Base-by-base conservation (phyloP, 1,140 invertebrate genomes). In the Halictus rubicundus region DNA sequence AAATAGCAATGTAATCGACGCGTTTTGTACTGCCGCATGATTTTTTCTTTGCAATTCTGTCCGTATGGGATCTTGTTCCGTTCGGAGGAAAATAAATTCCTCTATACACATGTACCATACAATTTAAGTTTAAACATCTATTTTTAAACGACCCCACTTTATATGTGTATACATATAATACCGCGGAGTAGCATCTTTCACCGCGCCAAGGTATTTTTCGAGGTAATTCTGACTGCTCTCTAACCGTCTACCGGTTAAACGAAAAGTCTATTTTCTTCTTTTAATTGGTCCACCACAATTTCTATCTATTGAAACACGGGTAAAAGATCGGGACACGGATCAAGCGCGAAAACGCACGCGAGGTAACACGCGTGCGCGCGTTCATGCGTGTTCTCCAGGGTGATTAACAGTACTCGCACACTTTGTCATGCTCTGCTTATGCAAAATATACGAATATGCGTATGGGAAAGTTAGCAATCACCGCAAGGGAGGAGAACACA, bases 71-170 rank as follows among this genome's bases (percentile, higher is more conserved):
- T 21, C 16, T 52, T 52, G 19, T 16, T 16, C 49, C 19, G 49
- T 52, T 52, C 2, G 19, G 19, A 21, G 19, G 14, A 52, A 52
- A 52, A 52, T 52, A 52, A 52, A 52, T 52, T 52, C 42, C 12
- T 52, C 19, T 52, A 52, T 21, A 21, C 19, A 52, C 19, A 52
- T 52, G 14, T 52, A 16, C 49, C 19, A 16, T 81, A 86, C 84
- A 87, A 87, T 87, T 81, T 87, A 87, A 87, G 85, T 87, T 87
- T 86, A 87, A 87, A 86, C 84, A 16, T 86, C 85, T 87, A 87
- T 87, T 87, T 87, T 86, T 87, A 86, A 87, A 78, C 82, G 85
- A 78, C 84, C 85, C 84, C 84, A 83, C 84, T 84, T 54, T 27
- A 52, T 49, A 66, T 64, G 63, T 77, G 82, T 82, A 78, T 71